Evolutionary conservation across 92 coral and sea anemone genomes (phyloP).

Genomic region (Parazoanthus darwini): DNA sequence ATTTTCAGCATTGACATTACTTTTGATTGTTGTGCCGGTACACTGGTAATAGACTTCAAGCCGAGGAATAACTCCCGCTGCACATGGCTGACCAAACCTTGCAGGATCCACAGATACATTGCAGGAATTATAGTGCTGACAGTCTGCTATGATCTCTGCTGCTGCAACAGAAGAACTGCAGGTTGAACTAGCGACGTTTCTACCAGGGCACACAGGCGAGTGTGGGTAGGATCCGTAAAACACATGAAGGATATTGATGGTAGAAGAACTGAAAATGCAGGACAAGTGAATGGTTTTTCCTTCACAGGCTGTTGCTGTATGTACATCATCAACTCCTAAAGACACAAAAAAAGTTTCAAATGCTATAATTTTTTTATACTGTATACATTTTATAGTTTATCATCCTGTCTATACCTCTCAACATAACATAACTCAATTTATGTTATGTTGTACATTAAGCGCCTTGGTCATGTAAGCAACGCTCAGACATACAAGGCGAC

Average conservation of each 20-base stretch:
- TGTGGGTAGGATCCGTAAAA: constrained; percentile 26
- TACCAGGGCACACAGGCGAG: constrained; percentile 18
- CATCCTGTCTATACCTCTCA: neutral
- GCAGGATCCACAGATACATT: constrained; percentile 11
- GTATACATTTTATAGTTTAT: too few relatives aligned
- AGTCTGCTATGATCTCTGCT: constrained; percentile 5
- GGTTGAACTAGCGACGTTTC: constrained; percentile 15
- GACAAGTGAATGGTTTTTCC: constrained; percentile 1
- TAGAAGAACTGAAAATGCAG: neutral
- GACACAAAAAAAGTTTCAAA: neutral
- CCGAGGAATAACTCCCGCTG: constrained; percentile 8
- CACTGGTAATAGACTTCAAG: constrained; percentile 37
- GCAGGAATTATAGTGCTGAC: constrained; percentile 26
- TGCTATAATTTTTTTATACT: neutral
- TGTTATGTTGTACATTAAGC: too few relatives aligned
- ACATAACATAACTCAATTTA: too few relatives aligned
- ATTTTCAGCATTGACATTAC: neutral
- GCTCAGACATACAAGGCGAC: too few relatives aligned
- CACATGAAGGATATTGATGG: constrained; percentile 35
- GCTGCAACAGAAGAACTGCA: constrained; percentile 31
- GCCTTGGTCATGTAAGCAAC: too few relatives aligned
- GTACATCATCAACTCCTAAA: constrained; percentile 38
- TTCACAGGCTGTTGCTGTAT: constrained; percentile 19
- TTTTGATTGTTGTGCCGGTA: constrained; percentile 34
- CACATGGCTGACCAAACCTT: constrained; percentile 33